A percentile compares a stretch with the other conserved stretches of the same genome.
Conservation (phyloP, 2,888 invertebrate genomes). For the Therioaphis trifolii region DNA sequence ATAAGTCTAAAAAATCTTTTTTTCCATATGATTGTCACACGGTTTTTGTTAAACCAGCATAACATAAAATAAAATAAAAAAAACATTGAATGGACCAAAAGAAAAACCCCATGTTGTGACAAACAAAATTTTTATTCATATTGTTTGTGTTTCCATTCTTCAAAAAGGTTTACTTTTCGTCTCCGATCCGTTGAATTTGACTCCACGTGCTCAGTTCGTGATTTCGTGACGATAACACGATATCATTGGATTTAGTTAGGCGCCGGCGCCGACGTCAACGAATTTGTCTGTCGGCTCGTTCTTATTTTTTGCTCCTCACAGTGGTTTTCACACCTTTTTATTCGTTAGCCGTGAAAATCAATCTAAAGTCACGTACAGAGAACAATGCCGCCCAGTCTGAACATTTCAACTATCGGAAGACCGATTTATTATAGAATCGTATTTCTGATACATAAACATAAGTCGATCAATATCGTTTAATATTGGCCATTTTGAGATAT, state of each 20-base stretch:
- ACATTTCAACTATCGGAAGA: slow-evolving; percentile 22
- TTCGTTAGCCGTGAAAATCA: slow-evolving; percentile 44
- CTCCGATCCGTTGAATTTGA: slow-evolving; percentile 19
- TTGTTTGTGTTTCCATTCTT: slow-evolving; percentile 5
- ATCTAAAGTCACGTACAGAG: slow-evolving; percentile 55
- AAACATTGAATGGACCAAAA: neutral
- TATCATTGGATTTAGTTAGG: slow-evolving; percentile 56
- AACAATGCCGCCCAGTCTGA: slow-evolving; percentile 46
- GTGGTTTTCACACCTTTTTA: slow-evolving; percentile 61
- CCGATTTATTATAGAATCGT: slow-evolving; percentile 45
- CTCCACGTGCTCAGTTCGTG: neutral
- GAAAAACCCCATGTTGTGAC: neutral
- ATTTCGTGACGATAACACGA: slow-evolving; percentile 57
- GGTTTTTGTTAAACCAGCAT: slow-evolving; percentile 5
- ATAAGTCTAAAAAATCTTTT: slow-evolving; percentile 14
- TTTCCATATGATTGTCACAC: slow-evolving; percentile 3
- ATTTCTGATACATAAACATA: slow-evolving; percentile 4
- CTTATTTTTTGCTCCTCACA: slow-evolving; percentile 39
- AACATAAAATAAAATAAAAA: slow-evolving; percentile 11
- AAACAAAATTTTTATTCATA: slow-evolving; percentile 28
- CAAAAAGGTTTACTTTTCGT: slow-evolving; percentile 11
- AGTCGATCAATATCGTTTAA: neutral
- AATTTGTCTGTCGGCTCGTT: slow-evolving; percentile 51
- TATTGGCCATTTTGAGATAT: too few species aligned
- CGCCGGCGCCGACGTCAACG: slow-evolving; percentile 48